Percentiles rank a stretch among this genome's conserved stretches.
Evolutionary conservation across 2,113 vertebrate species (phyloP).

Genomic region (Turdus rufiventris): DNA sequence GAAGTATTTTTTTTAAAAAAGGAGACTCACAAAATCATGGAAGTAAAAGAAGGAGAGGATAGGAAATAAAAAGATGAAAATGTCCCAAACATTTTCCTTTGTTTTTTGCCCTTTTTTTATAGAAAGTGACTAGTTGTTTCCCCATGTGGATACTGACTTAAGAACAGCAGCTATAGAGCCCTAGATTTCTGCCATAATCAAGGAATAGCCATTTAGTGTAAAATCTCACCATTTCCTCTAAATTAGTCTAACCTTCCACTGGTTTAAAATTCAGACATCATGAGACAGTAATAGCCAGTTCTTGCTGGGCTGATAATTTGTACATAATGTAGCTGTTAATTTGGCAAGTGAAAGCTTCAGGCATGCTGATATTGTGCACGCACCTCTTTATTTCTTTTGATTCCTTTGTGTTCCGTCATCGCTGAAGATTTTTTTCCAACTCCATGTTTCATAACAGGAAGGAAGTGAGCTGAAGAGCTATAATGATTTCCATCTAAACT

Average conservation of each 20-base stretch:
- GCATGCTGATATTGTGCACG: neutral
- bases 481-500: slow-evolving; percentile 38
- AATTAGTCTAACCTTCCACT: neutral
- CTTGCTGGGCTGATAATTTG: neutral
- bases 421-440: neutral
- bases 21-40: neutral
- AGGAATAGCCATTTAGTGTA: neutral
- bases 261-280: neutral
- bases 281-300: neutral
- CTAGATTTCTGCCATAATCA: neutral
- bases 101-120: neutral
- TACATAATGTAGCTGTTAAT: neutral
- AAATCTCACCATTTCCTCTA: neutral
- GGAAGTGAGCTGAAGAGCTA: slow-evolving; percentile 35
- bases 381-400: neutral
- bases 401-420: neutral
- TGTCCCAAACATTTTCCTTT: fast-evolving
- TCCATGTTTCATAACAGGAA: slow-evolving; percentile 10
- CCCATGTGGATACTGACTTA: neutral
- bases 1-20: neutral
- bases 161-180: neutral
- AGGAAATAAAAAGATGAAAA: neutral
- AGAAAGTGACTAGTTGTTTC: neutral
- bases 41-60: neutral
- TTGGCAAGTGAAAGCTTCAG: neutral